A percentile compares a stretch with the other conserved stretches of the same genome.
Conservation (phyloP, 2,797 vertebrate species). For the Meriones psammophilus region DNA sequence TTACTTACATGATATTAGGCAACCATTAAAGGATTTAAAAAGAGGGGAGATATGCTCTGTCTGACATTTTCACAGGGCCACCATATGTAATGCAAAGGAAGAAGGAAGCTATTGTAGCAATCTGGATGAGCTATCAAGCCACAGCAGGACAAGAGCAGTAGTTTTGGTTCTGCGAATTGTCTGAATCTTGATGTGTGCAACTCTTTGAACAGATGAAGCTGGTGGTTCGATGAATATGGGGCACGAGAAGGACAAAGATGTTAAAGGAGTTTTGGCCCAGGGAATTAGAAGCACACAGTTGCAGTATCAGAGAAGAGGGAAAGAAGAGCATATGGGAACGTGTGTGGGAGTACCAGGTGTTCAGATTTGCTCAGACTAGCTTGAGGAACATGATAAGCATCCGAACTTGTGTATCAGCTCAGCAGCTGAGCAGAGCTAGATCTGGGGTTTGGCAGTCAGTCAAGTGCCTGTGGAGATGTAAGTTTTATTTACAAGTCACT, state of each 20-base stretch:
- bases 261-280: neutral
- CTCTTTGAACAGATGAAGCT: neutral
- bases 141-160: neutral
- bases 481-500: neutral
- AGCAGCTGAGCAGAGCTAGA: neutral
- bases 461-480: neutral
- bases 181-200: neutral
- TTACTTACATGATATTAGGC: neutral
- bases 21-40: neutral
- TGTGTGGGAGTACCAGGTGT: neutral
- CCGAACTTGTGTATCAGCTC: neutral
- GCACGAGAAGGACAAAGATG: neutral
- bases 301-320: neutral
- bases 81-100: neutral
- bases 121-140: neutral
- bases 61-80: neutral
- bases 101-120: neutral
- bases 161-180: neutral
- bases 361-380: neutral
- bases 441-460: neutral
- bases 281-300: neutral
- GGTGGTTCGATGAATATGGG: neutral
- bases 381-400: neutral
- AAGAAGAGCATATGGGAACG: neutral
- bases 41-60: neutral